Evolutionary conservation across 1,140 invertebrate genomes (phyloP).

Genomic region (Hypsibius dujardini): DNA sequence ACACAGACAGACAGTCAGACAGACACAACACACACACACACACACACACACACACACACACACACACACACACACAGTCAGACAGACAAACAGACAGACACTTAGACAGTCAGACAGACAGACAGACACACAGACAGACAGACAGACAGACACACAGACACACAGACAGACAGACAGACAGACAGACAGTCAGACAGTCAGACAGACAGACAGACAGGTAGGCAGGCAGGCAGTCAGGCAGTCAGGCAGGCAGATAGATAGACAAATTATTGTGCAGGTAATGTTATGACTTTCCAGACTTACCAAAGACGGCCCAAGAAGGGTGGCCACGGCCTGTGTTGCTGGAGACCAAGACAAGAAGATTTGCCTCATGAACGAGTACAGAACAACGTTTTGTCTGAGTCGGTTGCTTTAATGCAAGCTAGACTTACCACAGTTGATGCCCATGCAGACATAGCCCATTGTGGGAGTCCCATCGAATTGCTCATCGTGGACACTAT

Average conservation of each 20-base stretch:
- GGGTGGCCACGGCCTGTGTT: not conserved
- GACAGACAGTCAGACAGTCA: too few species aligned
- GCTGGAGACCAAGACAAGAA: not conserved
- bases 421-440: not conserved
- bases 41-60: too few species aligned
- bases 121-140: too few species aligned
- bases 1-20: too few species aligned
- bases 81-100: too few species aligned
- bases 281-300: not conserved
- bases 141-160: too few species aligned
- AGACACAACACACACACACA: too few species aligned
- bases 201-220: too few species aligned
- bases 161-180: too few species aligned
- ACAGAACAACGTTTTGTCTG: not conserved
- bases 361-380: not conserved
- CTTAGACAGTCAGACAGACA: too few species aligned
- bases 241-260: not conserved
- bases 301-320: slow-evolving; percentile 1
- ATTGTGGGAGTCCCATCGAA: not conserved
- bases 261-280: not conserved
- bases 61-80: too few species aligned
- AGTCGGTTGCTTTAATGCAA: not conserved
- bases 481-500: not conserved
- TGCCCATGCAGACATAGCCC: not conserved
- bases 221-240: too few species aligned